Conservation (phyloP, 2,113 vertebrate genomes). For the Pantherophis guttatus region DNA sequence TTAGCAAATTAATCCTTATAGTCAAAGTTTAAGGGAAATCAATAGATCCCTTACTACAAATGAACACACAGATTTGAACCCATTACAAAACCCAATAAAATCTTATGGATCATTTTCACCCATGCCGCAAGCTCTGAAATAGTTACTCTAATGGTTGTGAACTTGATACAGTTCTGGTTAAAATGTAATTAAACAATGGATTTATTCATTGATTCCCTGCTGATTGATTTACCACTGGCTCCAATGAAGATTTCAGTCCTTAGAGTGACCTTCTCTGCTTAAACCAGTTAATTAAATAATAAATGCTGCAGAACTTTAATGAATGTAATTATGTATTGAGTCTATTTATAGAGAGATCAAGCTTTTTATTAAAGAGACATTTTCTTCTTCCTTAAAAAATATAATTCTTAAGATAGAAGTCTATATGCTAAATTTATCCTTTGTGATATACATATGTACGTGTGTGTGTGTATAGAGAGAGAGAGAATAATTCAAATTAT, state of each 20-base stretch:
- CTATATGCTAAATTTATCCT: background rate
- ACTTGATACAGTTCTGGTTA: background rate
- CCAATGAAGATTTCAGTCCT: background rate
- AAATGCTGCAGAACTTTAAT: background rate
- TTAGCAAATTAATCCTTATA: background rate
- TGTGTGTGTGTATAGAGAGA: background rate
- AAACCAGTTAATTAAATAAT: conserved; percentile 5
- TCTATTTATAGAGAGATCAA: background rate
- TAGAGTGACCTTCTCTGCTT: background rate
- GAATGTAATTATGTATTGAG: background rate
- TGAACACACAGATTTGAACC: background rate
- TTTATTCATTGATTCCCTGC: background rate
- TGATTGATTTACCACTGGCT: background rate
- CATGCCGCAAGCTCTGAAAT: background rate
- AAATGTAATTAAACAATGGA: background rate
- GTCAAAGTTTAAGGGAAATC: background rate
- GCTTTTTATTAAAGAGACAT: background rate
- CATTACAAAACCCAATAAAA: background rate
- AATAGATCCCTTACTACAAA: background rate
- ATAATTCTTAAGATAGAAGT: rapidly evolving
- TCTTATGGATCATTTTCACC: background rate
- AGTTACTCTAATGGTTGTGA: background rate
- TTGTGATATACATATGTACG: background rate
- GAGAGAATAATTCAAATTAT: background rate
- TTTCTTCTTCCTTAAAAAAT: background rate